Base-by-base conservation (phyloP, 2,888 invertebrate species). In the Acleris sparsana region DNA sequence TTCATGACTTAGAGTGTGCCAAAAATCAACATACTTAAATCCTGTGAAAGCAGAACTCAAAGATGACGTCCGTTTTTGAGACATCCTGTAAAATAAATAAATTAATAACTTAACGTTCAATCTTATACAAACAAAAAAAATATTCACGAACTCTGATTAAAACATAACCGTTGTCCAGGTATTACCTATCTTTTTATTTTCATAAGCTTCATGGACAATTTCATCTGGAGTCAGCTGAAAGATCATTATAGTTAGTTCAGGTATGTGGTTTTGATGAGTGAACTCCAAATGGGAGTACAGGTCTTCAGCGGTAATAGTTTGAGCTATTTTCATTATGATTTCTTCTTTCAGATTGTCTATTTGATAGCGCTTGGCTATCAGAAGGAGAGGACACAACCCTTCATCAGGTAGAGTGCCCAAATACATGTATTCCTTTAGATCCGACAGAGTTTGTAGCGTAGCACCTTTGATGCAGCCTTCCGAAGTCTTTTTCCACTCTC, bases 341-440 rank as follows among this genome's bases (percentile, higher is more conserved):
- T 72, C 78, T 67, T 75, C 76, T 63, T 84, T 83, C 48, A 86
- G 71, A 43, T 82, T 83, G 2, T 82, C 79, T 75, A 86, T 86
- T 72, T 84, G 79, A 61, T 85, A 86, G 48, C 76, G 82, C 0
- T 80, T 74, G 2, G 85, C 77, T 0, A 86, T 70, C 0, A 84
- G 69, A 53, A 86, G 57, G 2, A 86, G 70, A 55, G 84, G 81
- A 48, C 80, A 79, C 43, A 85, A 59, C 0, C 79, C 84, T 0
- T 62, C 62, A 0, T 80, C 75, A 0, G 86, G 86, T 7, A 85
- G 62, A 3, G 53, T 75, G 18, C 76, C 78, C 25, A 84, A 69
- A 64, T 86, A 86, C 3, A 86, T 70, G 65, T 83, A 86, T 64
- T 76, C 72, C 67, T 86, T 86, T 0, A 86, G 69, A 43, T 80